phyloP scores from a whole-genome alignment of 2,113 vertebrate genomes.

The Andinoacara biseriatus region DNA sequence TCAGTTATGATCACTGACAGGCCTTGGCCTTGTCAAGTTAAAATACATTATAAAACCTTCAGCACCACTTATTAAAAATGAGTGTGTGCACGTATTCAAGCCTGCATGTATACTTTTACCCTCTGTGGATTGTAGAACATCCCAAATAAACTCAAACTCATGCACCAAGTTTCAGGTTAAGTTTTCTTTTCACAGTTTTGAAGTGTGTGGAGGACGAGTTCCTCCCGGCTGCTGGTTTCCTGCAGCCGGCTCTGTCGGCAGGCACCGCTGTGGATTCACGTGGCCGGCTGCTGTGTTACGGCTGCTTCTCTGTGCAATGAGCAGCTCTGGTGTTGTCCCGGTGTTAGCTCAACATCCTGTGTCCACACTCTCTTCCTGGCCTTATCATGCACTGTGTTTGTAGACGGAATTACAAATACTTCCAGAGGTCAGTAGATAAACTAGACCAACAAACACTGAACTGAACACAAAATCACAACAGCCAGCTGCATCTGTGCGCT shows the following conservation, averaged over 20 bases:
- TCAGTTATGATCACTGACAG: neutral
- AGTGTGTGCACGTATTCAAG: too few relatives aligned
- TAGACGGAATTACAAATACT: constrained; percentile 67
- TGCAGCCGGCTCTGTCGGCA: constrained; percentile 27
- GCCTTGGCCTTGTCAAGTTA: neutral
- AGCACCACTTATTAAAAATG: neutral
- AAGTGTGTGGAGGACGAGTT: neutral
- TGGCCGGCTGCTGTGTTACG: constrained; percentile 33
- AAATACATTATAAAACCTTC: neutral
- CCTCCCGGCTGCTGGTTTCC: neutral
- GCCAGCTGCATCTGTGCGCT: fast-evolving
- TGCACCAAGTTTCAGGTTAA: too few relatives aligned
- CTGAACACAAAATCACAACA: neutral
- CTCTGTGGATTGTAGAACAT: too few relatives aligned
- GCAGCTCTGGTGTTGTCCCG: constrained; percentile 63
- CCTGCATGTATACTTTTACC: too few relatives aligned
- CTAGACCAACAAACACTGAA: constrained; percentile 50
- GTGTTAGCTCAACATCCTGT: constrained; percentile 71
- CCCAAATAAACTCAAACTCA: too few relatives aligned
- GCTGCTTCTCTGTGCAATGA: constrained; percentile 51
- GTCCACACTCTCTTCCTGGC: constrained; percentile 66
- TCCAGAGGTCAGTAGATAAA: constrained; percentile 71
- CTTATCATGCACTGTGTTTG: constrained; percentile 60
- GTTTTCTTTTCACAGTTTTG: neutral
- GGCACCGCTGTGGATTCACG: constrained; percentile 23